Conservation (phyloP, 1,140 invertebrate species). For the Anastrepha obliqua region DNA sequence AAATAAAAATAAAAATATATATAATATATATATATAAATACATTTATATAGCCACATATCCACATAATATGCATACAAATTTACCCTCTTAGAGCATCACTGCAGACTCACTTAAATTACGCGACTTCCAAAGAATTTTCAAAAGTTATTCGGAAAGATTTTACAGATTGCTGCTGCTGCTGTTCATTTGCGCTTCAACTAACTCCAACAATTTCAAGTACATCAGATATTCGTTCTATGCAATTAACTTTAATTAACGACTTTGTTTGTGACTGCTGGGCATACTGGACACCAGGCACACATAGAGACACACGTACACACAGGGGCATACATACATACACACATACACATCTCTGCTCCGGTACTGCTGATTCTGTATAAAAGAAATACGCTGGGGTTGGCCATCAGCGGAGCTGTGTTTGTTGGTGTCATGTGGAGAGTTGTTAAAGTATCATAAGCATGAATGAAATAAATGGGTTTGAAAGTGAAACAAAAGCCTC, state of each 20-base stretch:
- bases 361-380: not conserved
- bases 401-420: not conserved
- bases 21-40: no score
- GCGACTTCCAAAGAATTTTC: slow-evolving; percentile 35
- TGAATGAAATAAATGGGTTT: not conserved
- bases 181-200: not conserved
- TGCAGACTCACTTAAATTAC: not conserved
- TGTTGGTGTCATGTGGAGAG: slow-evolving; percentile 21
- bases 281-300: not conserved
- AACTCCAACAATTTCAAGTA: slow-evolving; percentile 21
- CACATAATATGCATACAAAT: no score
- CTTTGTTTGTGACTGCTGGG: slow-evolving; percentile 28
- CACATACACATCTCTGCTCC: not conserved
- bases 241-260: slow-evolving; percentile 47
- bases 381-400: not conserved
- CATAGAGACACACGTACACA: no score
- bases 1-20: no score
- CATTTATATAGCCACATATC: no score
- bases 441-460: not conserved
- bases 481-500: slow-evolving; percentile 8
- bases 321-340: no score
- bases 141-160: slow-evolving; percentile 23
- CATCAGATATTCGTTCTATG: slow-evolving; percentile 31
- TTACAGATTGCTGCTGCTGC: not conserved
- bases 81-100: not conserved